These are phyloP conservation scores for Heliconius sara DNA, from an alignment of 2,888 invertebrate genomes.

Conservation along the genomic window DNA sequence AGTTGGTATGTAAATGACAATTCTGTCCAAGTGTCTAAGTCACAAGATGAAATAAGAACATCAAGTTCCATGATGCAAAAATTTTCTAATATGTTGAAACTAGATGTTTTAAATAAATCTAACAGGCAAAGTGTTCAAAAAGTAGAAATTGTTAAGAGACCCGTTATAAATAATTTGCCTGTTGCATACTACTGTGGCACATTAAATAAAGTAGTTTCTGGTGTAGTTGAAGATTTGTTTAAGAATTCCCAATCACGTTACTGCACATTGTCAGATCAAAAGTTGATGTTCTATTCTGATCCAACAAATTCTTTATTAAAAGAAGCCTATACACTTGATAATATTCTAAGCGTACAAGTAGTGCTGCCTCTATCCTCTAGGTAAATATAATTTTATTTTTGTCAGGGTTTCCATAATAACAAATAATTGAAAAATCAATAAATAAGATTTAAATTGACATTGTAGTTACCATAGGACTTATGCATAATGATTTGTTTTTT, in stretches of 20 bases:
- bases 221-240: constrained; percentile 88
- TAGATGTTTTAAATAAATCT: constrained; percentile 75
- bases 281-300: constrained; percentile 89
- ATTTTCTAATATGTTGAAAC: constrained; percentile 76
- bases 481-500: background rate
- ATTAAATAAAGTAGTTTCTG: constrained; percentile 83
- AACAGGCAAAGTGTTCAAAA: constrained; percentile 59
- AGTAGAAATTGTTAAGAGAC: constrained; percentile 75
- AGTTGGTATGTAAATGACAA: constrained; percentile 71
- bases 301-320: constrained; percentile 87
- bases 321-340: constrained; percentile 88
- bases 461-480: constrained; percentile 13
- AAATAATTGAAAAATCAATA: background rate
- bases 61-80: constrained; percentile 68
- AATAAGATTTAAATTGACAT: background rate
- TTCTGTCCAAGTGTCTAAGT: constrained; percentile 50
- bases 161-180: constrained; percentile 75
- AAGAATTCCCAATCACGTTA: constrained; percentile 90
- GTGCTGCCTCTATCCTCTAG: constrained; percentile 82
- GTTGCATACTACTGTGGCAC: constrained; percentile 84
- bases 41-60: constrained; percentile 59
- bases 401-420: too few species aligned
- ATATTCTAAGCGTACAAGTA: constrained; percentile 86
- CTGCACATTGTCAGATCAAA: constrained; percentile 88
- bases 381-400: constrained; percentile 51